These are phyloP conservation scores for Ailurus styani DNA, from an alignment of 2,113 vertebrate species.

Conservation along the genomic window DNA sequence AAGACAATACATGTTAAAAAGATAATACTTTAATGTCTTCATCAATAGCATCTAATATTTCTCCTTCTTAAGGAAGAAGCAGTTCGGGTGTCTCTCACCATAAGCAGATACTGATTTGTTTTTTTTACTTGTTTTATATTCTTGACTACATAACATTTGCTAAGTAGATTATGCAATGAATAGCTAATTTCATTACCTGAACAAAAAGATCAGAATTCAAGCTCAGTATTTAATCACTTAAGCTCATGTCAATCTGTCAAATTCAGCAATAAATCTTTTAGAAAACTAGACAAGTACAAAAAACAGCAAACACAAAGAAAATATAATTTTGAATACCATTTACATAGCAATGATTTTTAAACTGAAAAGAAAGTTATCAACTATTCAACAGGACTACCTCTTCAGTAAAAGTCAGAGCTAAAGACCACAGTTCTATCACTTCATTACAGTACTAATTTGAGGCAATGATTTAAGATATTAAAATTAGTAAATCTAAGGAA, in stretches of 20 bases:
- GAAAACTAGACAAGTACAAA: background rate
- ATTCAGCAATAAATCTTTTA: background rate
- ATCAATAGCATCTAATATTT: background rate
- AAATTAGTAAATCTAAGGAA: background rate
- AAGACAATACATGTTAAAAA: background rate
- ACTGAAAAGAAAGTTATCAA: background rate
- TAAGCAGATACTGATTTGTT: background rate
- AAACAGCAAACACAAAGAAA: background rate
- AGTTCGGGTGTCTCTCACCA: background rate
- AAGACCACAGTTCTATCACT: background rate
- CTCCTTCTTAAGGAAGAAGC: background rate
- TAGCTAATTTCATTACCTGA: background rate
- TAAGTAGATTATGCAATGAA: background rate
- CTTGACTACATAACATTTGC: background rate
- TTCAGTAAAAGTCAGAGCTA: background rate
- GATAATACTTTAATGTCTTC: background rate
- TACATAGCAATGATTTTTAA: background rate
- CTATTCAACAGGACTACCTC: background rate
- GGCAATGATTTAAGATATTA: background rate
- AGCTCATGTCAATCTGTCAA: background rate
- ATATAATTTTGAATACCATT: background rate
- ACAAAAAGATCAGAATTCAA: slow-evolving; percentile 22
- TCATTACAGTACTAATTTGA: slow-evolving; percentile 15
- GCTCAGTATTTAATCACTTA: background rate
- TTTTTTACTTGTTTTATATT: background rate